A percentile compares a stretch with the other conserved stretches of the same genome.
These are phyloP conservation scores for Erynnis tages DNA, from an alignment of 2,888 invertebrate genomes.

Conservation along the genomic window DNA sequence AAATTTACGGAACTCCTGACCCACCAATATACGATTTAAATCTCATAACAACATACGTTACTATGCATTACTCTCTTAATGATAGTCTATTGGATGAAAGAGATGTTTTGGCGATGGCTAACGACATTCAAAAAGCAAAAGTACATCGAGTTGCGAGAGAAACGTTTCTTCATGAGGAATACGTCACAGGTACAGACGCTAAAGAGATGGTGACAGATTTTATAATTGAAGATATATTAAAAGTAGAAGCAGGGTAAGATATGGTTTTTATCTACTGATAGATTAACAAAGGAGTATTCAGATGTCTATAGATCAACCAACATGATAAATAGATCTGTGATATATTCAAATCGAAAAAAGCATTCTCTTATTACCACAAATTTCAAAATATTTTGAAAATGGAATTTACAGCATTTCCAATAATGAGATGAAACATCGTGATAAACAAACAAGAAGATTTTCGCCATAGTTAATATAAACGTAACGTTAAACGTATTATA, in stretches of 20 bases:
- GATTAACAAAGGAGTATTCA: no score
- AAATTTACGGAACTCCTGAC: constrained; percentile 41
- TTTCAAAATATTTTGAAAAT: neutral
- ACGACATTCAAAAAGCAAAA: constrained; percentile 48
- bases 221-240: constrained; percentile 44
- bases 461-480: no score
- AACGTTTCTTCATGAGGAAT: constrained; percentile 52
- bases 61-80: constrained; percentile 56
- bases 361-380: neutral
- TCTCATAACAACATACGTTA: constrained; percentile 46
- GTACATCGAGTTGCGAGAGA: constrained; percentile 52
- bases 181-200: constrained; percentile 45
- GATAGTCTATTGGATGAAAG: constrained; percentile 51
- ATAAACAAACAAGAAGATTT: no score
- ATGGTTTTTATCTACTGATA: neutral
- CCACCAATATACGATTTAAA: constrained; percentile 54
- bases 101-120: constrained; percentile 56
- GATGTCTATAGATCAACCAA: no score
- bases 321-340: no score
- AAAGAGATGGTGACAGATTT: constrained; percentile 56
- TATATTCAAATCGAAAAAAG: no score
- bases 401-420: no score
- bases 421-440: no score
- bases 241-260: constrained; percentile 16
- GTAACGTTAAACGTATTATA: no score